phyloP scores from a whole-genome alignment of 1,140 invertebrate genomes.

The Nixonia krombeini region DNA sequence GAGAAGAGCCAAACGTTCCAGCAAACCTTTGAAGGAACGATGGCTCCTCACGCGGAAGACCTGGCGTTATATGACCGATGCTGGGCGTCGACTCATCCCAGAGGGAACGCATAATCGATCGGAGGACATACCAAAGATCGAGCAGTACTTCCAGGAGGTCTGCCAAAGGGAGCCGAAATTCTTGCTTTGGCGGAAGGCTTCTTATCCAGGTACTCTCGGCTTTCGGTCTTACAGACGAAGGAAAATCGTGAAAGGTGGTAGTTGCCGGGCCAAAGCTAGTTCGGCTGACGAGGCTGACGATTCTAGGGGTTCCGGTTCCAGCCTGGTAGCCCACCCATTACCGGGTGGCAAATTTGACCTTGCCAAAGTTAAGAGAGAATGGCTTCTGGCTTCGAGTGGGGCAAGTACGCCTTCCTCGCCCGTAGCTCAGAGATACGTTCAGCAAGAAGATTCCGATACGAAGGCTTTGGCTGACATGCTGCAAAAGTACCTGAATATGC shows the following conservation, averaged over 20 bases:
- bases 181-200: slow-evolving; percentile 84
- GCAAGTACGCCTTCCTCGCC: slow-evolving; percentile 55
- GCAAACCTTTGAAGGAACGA: slow-evolving; percentile 79
- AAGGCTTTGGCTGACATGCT: slow-evolving; percentile 76
- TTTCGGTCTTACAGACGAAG: slow-evolving; percentile 73
- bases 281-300: slow-evolving; percentile 77
- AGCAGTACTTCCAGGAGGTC: slow-evolving; percentile 87
- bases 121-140: slow-evolving; percentile 84
- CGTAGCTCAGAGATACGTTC: slow-evolving; percentile 27
- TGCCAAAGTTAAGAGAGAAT: slow-evolving; percentile 78
- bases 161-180: slow-evolving; percentile 84
- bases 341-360: slow-evolving; percentile 77
- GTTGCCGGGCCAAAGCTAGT: slow-evolving; percentile 74
- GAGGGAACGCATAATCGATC: slow-evolving; percentile 79
- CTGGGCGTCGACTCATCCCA: slow-evolving; percentile 86
- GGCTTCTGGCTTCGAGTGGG: slow-evolving; percentile 56
- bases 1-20: slow-evolving; percentile 55
- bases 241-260: slow-evolving; percentile 76
- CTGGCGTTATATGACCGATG: slow-evolving; percentile 92
- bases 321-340: slow-evolving; percentile 66
- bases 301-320: slow-evolving; percentile 71
- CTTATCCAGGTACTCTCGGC: slow-evolving; percentile 79
- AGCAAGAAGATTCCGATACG: slow-evolving; percentile 68
- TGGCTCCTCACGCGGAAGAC: slow-evolving; percentile 90
- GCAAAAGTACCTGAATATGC: slow-evolving; percentile 77